Base-by-base conservation (phyloP, 2,113 vertebrate genomes). In the Falcunculus frontatus region DNA sequence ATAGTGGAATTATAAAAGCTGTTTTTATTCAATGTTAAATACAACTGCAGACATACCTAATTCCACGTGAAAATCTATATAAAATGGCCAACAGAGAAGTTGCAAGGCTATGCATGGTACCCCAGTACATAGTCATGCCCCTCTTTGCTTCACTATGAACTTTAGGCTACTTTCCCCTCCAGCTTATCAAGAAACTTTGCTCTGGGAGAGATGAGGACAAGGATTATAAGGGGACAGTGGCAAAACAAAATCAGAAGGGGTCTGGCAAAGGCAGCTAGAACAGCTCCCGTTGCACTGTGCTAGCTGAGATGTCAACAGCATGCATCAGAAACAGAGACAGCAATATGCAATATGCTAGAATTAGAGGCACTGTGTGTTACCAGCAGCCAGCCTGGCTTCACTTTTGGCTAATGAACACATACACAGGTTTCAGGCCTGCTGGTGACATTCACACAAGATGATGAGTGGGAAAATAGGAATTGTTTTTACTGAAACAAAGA, bases 401-500 rank as follows among this genome's bases (percentile, higher is more conserved):
- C 69, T 53, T 73, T 92, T 90, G 76, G 80, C 86, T 94, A 90
- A 93, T 22, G 47, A 94, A 84, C 30, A 81, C 20, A 75, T 8
- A 81, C 37, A 77, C 84, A 84, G 76, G 76, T 74, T 92, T 90
- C 42, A 86, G 80, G 50, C 84, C 89, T 92, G 89, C 30, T 96
- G 81, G 84, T 94, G 87, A 77, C 73, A 87, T 94, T 95, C 87
- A 77, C 39, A 57, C 29, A 84, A 67, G 68, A 78, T 59, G 29
- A 92, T 60, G 42, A 87, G 60, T 59, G 74, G 42, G 80, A 89
- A 95, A 93, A 87, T 70, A 89, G 41, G 44, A 68, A 64, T 68
- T 88, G 39, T 69, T 92, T 96, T 79, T 77, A 87, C 42, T 46
- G 68, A 90, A 96, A 85, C 75, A 86, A 62, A 77, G 14, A 70